These are phyloP conservation scores for Trinorchestia longiramus DNA, from an alignment of 1,140 invertebrate species.

Conservation along the genomic window DNA sequence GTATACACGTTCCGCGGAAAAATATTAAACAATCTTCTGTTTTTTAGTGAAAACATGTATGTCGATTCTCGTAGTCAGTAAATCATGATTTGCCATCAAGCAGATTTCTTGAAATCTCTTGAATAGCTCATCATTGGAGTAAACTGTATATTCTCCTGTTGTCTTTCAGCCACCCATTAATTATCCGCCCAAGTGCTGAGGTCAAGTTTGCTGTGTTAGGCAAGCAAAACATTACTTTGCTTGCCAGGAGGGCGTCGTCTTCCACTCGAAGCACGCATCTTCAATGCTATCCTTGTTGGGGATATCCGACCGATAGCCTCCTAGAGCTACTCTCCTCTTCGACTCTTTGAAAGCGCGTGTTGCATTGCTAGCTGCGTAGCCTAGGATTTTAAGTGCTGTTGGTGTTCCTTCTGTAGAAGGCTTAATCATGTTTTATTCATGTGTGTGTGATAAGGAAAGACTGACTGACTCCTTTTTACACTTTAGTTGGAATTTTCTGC, in stretches of 20 bases:
- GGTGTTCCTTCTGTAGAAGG: background rate
- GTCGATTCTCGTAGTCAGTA: background rate
- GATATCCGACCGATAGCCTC: background rate
- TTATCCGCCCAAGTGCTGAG: background rate
- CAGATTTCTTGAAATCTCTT: background rate
- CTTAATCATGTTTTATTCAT: background rate
- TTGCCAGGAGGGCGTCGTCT: background rate
- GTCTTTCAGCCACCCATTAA: background rate
- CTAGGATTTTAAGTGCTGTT: background rate
- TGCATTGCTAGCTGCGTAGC: background rate
- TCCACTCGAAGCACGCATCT: background rate
- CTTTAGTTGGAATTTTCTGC: background rate
- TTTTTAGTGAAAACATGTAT: background rate
- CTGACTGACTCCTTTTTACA: background rate
- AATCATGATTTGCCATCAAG: background rate
- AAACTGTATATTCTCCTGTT: background rate
- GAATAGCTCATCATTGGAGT: background rate
- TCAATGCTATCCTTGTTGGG: background rate
- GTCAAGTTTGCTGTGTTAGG: constrained; percentile 38
- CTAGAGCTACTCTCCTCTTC: background rate
- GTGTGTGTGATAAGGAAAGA: background rate
- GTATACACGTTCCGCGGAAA: background rate
- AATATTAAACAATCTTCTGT: background rate
- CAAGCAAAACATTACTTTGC: constrained; percentile 26
- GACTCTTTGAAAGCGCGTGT: background rate